A percentile compares a stretch with the other conserved stretches of the same genome.
These are phyloP conservation scores for Incurvaria masculella DNA, from an alignment of 2,888 invertebrate genomes.

Conservation along the genomic window DNA sequence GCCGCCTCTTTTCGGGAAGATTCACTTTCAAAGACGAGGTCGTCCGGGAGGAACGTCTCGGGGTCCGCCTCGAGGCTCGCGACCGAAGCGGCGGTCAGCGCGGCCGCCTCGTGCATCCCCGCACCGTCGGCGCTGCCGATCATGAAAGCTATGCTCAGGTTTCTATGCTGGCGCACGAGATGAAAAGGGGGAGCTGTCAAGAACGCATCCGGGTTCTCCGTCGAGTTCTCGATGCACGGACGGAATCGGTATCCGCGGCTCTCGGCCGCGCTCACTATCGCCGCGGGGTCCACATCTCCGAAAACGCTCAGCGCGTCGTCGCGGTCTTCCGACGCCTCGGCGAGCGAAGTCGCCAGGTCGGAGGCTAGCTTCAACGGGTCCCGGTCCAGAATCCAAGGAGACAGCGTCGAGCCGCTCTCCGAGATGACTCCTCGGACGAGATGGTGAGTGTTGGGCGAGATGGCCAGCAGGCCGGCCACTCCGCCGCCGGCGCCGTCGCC, in stretches of 20 bases:
- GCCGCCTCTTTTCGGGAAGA: constrained; percentile 20
- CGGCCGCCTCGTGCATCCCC: constrained; percentile 27
- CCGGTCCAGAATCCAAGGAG: constrained; percentile 27
- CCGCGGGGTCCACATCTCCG: constrained; percentile 16
- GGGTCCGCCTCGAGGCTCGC: constrained; percentile 24
- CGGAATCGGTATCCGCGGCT: constrained; percentile 21
- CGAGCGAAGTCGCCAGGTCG: constrained; percentile 43
- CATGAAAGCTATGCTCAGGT: constrained; percentile 25
- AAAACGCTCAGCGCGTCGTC: constrained; percentile 15
- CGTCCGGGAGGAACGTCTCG: constrained; percentile 26
- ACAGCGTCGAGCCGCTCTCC: constrained; percentile 37
- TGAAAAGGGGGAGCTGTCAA: constrained; percentile 29
- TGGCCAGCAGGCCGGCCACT: constrained; percentile 31
- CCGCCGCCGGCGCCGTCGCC: constrained; percentile 35
- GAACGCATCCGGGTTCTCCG: constrained; percentile 20
- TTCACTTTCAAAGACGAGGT: constrained; percentile 25
- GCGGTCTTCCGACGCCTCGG: constrained; percentile 9
- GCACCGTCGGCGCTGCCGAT: constrained; percentile 34
- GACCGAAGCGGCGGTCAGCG: constrained; percentile 21
- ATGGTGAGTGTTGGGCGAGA: constrained; percentile 26
- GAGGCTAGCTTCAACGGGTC: constrained; percentile 16
- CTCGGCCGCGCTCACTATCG: constrained; percentile 21
- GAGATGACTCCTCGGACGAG: constrained; percentile 34
- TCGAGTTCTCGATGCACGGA: constrained; percentile 30
- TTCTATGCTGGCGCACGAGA: constrained; percentile 21